Evolutionary conservation across 2,888 invertebrate genomes (phyloP).

Genomic region (Agonum fuliginosum): DNA sequence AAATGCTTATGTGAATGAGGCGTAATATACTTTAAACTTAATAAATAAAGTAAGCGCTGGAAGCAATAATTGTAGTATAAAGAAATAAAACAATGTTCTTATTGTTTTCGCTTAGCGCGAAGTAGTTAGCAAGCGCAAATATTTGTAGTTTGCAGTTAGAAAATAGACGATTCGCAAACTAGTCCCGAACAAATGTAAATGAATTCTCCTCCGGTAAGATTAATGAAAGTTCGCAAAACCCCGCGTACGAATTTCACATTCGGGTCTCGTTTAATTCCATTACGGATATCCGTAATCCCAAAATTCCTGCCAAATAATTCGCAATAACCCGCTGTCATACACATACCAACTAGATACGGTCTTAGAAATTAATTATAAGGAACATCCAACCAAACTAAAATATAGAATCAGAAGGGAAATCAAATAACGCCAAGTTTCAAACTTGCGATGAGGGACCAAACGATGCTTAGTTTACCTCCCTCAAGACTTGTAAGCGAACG

Average conservation of each 20-base stretch:
- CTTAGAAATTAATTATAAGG: conserved; percentile 45
- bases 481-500: background rate
- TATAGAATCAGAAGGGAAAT: conserved; percentile 37
- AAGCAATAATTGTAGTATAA: too few relatives aligned
- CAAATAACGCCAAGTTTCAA: conserved; percentile 17
- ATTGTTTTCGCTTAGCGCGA: too few relatives aligned
- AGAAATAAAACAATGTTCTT: too few relatives aligned
- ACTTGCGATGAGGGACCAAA: conserved; percentile 8
- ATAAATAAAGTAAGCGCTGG: too few relatives aligned
- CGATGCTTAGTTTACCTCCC: background rate
- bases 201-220: conserved; percentile 17
- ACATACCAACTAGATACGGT: conserved; percentile 45
- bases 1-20: too few relatives aligned
- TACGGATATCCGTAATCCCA: conserved; percentile 51
- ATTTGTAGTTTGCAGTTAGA: too few relatives aligned
- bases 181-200: conserved; percentile 30
- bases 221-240: conserved; percentile 37
- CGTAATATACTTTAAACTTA: too few relatives aligned
- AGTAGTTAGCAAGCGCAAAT: too few relatives aligned
- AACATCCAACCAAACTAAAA: conserved; percentile 26
- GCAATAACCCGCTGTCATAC: conserved; percentile 44
- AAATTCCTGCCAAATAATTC: conserved; percentile 48
- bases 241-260: conserved; percentile 33
- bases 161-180: too few relatives aligned
- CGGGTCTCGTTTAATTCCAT: conserved; percentile 41